Evolutionary conservation across 2,888 invertebrate genomes (phyloP).

Genomic region (Drosophila kuntzei): DNA sequence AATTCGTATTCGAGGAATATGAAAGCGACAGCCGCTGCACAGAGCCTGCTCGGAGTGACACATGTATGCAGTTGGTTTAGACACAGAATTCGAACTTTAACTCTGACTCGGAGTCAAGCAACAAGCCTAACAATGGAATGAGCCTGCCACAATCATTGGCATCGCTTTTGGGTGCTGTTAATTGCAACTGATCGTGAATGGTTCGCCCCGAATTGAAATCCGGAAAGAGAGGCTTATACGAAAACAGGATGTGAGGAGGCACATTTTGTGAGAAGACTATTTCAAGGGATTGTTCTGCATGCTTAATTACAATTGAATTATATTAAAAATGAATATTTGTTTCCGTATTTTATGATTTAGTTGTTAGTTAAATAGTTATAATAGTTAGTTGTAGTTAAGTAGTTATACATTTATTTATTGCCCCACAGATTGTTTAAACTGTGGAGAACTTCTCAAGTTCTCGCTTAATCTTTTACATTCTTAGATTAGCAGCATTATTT

Average conservation of each 20-base stretch:
- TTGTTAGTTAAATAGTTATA: no score
- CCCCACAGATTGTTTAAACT: no score
- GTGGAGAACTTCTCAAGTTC: no score
- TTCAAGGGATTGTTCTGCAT: not conserved
- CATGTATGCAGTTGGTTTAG: constrained; percentile 85
- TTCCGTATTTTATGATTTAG: not conserved
- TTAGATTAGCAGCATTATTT: no score
- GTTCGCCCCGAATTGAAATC: constrained; percentile 24
- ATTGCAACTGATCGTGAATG: constrained; percentile 51
- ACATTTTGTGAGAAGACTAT: not conserved
- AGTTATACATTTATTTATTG: no score
- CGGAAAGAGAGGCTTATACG: constrained; percentile 1
- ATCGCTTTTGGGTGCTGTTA: constrained; percentile 60
- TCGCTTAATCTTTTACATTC: no score
- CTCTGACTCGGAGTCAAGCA: constrained; percentile 13
- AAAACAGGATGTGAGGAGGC: not conserved
- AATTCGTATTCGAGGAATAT: constrained; percentile 47
- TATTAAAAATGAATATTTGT: not conserved
- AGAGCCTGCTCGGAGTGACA: constrained; percentile 79
- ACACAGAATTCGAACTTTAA: constrained; percentile 73
- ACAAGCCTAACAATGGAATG: constrained; percentile 69
- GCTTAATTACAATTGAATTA: not conserved
- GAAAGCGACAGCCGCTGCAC: constrained; percentile 69
- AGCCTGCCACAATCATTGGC: constrained; percentile 55
- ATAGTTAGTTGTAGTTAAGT: no score